Conservation (phyloP, 2,797 vertebrate genomes). For the Echeneis naucrates region DNA sequence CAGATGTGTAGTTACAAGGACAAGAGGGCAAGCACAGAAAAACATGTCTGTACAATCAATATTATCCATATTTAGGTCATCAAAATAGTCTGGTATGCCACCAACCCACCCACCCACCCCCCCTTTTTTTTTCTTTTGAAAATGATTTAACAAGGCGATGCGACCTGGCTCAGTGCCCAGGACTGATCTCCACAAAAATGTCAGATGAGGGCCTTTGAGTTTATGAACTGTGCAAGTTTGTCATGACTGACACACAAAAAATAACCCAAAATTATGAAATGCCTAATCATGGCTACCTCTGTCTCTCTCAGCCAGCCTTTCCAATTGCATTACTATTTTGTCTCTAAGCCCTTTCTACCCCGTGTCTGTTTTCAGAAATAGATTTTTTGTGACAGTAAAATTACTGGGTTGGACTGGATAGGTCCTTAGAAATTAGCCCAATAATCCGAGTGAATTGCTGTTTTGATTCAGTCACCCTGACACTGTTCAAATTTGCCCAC, state of each 20-base stretch:
- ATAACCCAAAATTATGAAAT: not conserved
- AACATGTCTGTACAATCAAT: slow-evolving; percentile 21
- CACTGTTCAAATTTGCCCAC: not conserved
- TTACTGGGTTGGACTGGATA: not conserved
- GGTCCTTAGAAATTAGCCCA: not conserved
- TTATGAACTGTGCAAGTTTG: not conserved
- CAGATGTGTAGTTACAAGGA: slow-evolving; percentile 37
- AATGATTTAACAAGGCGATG: slow-evolving; percentile 17
- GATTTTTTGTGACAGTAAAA: not conserved
- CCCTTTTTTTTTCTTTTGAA: not conserved
- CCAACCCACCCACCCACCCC: too few species aligned
- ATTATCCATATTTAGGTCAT: slow-evolving; percentile 8
- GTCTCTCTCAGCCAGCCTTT: not conserved
- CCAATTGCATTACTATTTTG: not conserved
- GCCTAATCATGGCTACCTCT: not conserved
- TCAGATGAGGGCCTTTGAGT: not conserved
- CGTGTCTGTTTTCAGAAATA: not conserved
- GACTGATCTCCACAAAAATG: slow-evolving; percentile 5
- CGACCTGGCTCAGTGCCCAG: not conserved
- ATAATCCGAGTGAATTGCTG: not conserved
- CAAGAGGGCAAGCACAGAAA: slow-evolving; percentile 34
- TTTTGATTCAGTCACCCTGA: not conserved
- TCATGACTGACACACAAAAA: not conserved
- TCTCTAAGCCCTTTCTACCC: too few species aligned
- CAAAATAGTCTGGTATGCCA: not conserved